phyloP scores from a whole-genome alignment of 2,113 vertebrate species.

The Anhinga rufa region DNA sequence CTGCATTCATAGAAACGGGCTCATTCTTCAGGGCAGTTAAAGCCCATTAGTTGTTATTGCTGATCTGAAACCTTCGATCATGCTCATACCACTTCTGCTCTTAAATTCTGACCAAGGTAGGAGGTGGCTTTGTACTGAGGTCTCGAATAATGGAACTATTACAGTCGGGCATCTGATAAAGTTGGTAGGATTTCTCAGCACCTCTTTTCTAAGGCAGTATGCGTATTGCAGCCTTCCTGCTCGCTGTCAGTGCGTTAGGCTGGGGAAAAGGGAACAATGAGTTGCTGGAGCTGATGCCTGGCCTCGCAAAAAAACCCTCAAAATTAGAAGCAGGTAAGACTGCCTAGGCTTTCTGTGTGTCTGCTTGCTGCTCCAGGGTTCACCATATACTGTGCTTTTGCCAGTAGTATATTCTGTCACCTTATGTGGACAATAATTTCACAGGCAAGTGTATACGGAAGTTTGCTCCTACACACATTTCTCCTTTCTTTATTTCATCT shows the following conservation, averaged over 20 bases:
- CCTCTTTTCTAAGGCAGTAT: not conserved
- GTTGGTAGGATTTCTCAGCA: not conserved
- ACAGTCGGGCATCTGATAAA: not conserved
- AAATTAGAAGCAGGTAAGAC: not conserved
- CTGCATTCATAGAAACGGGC: not conserved
- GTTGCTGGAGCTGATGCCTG: not conserved
- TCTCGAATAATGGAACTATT: not conserved
- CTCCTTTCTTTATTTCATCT: not conserved
- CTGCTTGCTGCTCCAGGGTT: not conserved
- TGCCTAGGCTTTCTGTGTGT: not conserved
- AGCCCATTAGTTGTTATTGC: not conserved
- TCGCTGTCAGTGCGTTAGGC: accelerated
- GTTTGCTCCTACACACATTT: not conserved
- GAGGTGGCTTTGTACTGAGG: not conserved
- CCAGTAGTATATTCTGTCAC: not conserved
- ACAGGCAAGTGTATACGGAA: not conserved
- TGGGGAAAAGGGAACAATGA: not conserved
- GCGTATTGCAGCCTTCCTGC: not conserved
- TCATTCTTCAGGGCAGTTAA: not conserved
- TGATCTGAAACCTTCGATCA: not conserved
- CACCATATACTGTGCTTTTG: not conserved
- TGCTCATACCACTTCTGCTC: accelerated
- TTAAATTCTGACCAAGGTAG: not conserved
- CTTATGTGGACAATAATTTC: not conserved
- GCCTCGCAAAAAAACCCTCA: not conserved